phyloP scores from a whole-genome alignment of 2,113 vertebrate species.

The Varanus salvator region DNA sequence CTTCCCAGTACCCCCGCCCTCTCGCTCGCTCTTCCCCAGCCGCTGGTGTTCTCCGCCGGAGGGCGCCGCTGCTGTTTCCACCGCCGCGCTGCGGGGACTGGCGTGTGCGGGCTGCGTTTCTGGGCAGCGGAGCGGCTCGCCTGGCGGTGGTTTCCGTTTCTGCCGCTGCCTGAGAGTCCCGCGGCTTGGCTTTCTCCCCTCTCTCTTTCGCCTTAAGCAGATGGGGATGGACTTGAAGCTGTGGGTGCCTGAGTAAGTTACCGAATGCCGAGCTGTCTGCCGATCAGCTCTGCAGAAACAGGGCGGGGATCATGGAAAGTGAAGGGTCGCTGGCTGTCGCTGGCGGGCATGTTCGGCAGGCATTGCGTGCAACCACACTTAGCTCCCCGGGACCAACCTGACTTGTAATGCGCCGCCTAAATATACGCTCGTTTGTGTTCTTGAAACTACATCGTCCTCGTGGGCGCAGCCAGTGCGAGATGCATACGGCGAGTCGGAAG shows the following conservation, averaged over 20 bases:
- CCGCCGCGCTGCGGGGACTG: slow-evolving; percentile 29
- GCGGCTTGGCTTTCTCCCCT: not conserved
- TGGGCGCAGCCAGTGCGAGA: not conserved
- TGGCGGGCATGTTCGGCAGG: too few relatives aligned
- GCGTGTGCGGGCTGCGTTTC: not conserved
- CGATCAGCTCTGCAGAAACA: too few relatives aligned
- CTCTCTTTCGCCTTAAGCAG: not conserved
- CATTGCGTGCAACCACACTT: too few relatives aligned
- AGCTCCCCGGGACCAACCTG: too few relatives aligned
- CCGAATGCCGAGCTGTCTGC: not conserved
- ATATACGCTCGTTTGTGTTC: not conserved
- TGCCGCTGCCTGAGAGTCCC: too few relatives aligned
- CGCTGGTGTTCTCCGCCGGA: slow-evolving; percentile 1
- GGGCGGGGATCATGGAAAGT: too few relatives aligned
- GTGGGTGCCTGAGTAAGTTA: not conserved
- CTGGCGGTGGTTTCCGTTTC: too few relatives aligned
- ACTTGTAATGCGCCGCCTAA: not conserved
- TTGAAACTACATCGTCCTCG: not conserved
- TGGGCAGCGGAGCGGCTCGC: not conserved
- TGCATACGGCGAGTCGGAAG: too few relatives aligned
- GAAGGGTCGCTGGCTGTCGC: too few relatives aligned
- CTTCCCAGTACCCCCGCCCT: rapidly evolving
- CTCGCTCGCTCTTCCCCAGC: too few relatives aligned
- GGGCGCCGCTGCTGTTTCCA: slow-evolving; percentile 29
- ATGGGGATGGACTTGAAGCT: not conserved